Percentiles rank a stretch among this genome's conserved stretches.
Conservation (phyloP, 2,113 vertebrate species). For the Heptranchias perlo region DNA sequence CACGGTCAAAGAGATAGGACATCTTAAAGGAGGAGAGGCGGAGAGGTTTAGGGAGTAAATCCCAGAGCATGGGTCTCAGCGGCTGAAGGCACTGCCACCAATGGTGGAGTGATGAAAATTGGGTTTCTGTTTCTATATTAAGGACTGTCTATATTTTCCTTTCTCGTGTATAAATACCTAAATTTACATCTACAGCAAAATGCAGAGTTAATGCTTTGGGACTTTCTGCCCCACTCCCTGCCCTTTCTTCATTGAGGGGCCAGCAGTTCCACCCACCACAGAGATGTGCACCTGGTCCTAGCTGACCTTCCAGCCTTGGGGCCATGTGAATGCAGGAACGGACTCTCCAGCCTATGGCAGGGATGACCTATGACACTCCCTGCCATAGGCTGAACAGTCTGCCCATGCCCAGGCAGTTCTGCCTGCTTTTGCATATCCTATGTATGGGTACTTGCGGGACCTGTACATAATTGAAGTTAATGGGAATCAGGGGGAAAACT, state of each 20-base stretch:
- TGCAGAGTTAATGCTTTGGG: neutral
- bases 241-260: neutral
- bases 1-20: neutral
- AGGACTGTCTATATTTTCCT: neutral
- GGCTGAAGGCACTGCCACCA: neutral
- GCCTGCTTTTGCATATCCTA: too few species aligned
- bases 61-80: neutral
- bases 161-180: neutral
- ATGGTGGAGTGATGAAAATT: neutral
- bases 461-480: too few species aligned
- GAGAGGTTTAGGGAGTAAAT: neutral
- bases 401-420: too few species aligned
- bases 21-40: neutral
- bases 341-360: neutral
- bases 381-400: too few species aligned
- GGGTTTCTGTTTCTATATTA: neutral
- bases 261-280: neutral
- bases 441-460: too few species aligned
- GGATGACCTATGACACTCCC: too few species aligned
- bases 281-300: neutral
- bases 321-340: neutral
- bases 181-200: neutral
- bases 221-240: neutral
- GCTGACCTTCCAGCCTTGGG: neutral
- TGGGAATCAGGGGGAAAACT: too few species aligned